Evolutionary conservation across 2,888 invertebrate genomes (phyloP), one percentile per base, ranked within the genome.

Genomic region (Tetragonisca angustula): DNA sequence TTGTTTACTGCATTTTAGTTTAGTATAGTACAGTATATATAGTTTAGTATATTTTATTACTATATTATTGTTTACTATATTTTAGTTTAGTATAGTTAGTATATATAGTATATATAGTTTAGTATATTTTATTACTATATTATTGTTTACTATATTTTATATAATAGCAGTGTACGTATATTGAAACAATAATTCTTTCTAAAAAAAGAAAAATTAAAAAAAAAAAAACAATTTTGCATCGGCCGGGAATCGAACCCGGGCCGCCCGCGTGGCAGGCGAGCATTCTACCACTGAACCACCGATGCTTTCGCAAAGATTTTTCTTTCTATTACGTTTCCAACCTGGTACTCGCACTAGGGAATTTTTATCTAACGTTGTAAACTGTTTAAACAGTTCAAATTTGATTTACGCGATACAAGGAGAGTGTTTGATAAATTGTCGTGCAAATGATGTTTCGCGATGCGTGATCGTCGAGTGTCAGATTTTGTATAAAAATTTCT

Each of bases 241-340:
- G 92, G 92, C 92, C 92, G 92, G 92, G 92, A 92, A 92, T 92
- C 92, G 92, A 92, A 92, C 92, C 92, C 92, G 92, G 92, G 92
- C 88, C 92, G 92, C 92, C 92, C 92, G 91, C 92, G 92, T 94
- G 94, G 94, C 94, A 94, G 94, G 94, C 94, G 94, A 94, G 94
- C 94, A 94, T 94, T 94, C 94, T 94, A 94, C 94, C 94, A 94
- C 92, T 94, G 94, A 94, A 94, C 93, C 94, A 94, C 92, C 93
- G 93, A 93, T 94, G 93, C 93, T 91, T 1, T 4, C 50, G 62
- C 32, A n/a, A 50, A 4, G 2, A 2, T 0, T 32, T 0, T 0
- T 61, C n/a, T 50, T 11, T 4, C 0, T 62, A 17, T 11, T 49
- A 2, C 0, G 0, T 50, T 6, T 62, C 0, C 0, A 1, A 4